Base-by-base conservation (phyloP, 2,888 invertebrate species). In the Miltochrista miniata region DNA sequence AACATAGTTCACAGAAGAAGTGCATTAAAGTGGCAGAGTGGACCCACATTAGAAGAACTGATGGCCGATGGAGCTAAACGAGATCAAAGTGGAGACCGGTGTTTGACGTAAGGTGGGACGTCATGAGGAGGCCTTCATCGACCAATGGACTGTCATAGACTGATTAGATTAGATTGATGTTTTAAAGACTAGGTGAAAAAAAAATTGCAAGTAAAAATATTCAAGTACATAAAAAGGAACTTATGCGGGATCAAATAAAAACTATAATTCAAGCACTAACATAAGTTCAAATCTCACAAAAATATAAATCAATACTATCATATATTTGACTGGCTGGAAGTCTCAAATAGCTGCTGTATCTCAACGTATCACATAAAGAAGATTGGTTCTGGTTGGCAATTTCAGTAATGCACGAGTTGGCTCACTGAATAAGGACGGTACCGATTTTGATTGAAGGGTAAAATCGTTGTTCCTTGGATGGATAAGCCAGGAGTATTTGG, bases 401-500 rank as follows among this genome's bases (percentile, higher is more conserved):
- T 86, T 85, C 79, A 70, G 85, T 88, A 88, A 88, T 88, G 87
- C 84, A 86, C 73, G 80, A 81, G 76, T 87, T 85, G 84, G 81
- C 85, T 75, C 73, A 73, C 76, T 68, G 75, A 73, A 76, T 73
- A 74, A 70, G 72, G 73, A 70, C 68, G 59, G 71, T 62, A 74
- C 73, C 67, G 73, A 72, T 79, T 83, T 83, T 86, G 83, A 85
- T 84, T 81, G 81, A 83, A 75, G 72, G 72, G 67, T 74, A 67
- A 68, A 68, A 70, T 71, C 66, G 64, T 58, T 72, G 63, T 63
- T 61, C 60, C 64, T 62, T 59, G 13, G 14, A 14, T n/a, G 36
- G 36, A 41, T 41, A 40, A 45, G 18, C 5, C 12, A 13, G n/a
- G 8, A 37, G n/a, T n/a, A 18, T 36, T 14, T 13, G 12, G n/a